Percentiles rank a stretch among this genome's conserved stretches.
phyloP scores from a whole-genome alignment of 2,113 vertebrate genomes.

The Brachyhypopomus gauderio region DNA sequence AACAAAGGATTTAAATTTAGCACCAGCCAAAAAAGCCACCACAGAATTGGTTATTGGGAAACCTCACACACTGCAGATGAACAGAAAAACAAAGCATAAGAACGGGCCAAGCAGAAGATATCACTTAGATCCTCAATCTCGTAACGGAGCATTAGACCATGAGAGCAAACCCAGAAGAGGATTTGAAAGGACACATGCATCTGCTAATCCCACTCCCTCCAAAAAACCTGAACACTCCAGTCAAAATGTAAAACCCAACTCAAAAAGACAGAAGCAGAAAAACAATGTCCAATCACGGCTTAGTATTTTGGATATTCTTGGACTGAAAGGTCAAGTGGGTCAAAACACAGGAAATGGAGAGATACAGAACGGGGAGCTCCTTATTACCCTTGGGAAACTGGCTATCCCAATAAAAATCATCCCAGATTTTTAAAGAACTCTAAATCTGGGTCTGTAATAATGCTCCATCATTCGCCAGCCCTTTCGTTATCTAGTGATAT shows the following conservation, averaged over 20 bases:
- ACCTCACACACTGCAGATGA: slow-evolving; percentile 38
- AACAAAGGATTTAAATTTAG: not conserved
- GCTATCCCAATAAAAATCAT: slow-evolving; percentile 76
- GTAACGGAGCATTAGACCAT: not conserved
- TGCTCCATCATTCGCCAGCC: not conserved
- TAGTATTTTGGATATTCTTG: slow-evolving; percentile 65
- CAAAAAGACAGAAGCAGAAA: slow-evolving; percentile 47
- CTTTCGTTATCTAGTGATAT: not conserved
- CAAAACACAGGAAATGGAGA: slow-evolving; percentile 47
- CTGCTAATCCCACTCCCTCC: slow-evolving; percentile 40
- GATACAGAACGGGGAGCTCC: slow-evolving; percentile 63
- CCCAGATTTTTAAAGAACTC: slow-evolving; percentile 64
- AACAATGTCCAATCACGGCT: slow-evolving; percentile 48
- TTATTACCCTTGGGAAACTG: slow-evolving; percentile 74
- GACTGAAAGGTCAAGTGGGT: slow-evolving; percentile 55
- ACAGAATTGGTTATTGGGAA: slow-evolving; percentile 42
- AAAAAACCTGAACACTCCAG: slow-evolving; percentile 5
- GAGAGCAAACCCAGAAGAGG: slow-evolving; percentile 11
- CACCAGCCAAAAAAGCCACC: not conserved
- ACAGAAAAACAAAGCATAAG: slow-evolving; percentile 30
- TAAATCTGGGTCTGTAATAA: not conserved
- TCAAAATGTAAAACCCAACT: no score
- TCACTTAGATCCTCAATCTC: slow-evolving; percentile 43
- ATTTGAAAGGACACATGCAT: slow-evolving; percentile 16
- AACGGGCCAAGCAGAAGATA: not conserved